Conservation (phyloP, 2,113 vertebrate genomes). For the Ivindomyrus marchei region DNA sequence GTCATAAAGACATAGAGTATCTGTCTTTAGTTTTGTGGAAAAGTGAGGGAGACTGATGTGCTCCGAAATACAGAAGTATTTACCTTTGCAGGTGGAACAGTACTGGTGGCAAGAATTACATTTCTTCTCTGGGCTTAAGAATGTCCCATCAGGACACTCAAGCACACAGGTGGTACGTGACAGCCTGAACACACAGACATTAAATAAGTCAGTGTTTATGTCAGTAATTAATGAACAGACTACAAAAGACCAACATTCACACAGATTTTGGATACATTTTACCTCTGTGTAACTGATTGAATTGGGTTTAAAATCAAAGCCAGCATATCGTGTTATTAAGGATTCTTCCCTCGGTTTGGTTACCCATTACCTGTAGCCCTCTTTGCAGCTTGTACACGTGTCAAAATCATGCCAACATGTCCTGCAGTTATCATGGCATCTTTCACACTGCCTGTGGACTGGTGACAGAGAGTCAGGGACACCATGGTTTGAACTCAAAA, state of each 20-base stretch:
- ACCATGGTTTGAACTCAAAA: not conserved
- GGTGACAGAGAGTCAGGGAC: not conserved
- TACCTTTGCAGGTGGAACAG: constrained; percentile 73
- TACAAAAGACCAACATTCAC: not conserved
- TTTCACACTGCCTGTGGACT: constrained; percentile 75
- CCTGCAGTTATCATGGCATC: constrained; percentile 74
- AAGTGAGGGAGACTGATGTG: not conserved
- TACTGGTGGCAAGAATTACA: constrained; percentile 68
- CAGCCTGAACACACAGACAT: constrained; percentile 53
- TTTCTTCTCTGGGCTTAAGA: constrained; percentile 66
- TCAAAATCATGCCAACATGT: constrained; percentile 68
- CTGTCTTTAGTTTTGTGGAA: not conserved
- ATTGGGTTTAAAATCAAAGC: not conserved
- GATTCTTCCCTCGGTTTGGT: not conserved
- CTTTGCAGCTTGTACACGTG: constrained; percentile 70
- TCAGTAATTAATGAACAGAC: not conserved
- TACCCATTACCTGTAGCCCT: constrained; percentile 73
- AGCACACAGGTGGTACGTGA: constrained; percentile 74
- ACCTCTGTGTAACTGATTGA: not conserved
- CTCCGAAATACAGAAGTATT: not conserved
- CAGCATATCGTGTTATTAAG: not conserved
- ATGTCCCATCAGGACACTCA: constrained; percentile 69
- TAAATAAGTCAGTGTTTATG: not conserved
- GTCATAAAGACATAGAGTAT: not conserved
- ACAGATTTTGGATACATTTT: not conserved